Percentiles rank a stretch among this genome's conserved stretches.
These are phyloP conservation scores for Actinia equina DNA, from an alignment of 64 coral and sea anemone genomes.

Conservation along the genomic window DNA sequence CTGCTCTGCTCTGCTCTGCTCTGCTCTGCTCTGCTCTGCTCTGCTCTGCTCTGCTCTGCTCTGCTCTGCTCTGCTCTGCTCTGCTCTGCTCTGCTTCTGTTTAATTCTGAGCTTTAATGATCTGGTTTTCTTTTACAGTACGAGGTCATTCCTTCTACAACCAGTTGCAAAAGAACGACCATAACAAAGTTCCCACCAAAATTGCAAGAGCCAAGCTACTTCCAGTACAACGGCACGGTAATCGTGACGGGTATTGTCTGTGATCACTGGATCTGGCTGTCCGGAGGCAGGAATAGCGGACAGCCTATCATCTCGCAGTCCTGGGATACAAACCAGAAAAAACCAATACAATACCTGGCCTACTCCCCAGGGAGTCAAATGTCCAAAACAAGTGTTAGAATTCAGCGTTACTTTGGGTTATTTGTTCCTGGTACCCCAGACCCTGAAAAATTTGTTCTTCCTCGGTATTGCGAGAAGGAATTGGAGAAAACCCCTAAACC, in stretches of 20 bases:
- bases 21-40: too few relatives aligned
- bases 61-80: not conserved
- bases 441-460: not conserved
- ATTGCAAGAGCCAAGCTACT: not conserved
- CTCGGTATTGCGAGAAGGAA: not conserved
- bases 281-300: not conserved
- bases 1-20: too few relatives aligned
- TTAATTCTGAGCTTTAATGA: not conserved
- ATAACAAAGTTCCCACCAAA: not conserved
- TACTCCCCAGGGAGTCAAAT: not conserved
- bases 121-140: not conserved
- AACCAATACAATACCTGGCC: not conserved
- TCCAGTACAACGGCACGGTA: slow-evolving; percentile 13
- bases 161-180: not conserved
- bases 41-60: not conserved
- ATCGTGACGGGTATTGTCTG: not conserved
- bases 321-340: not conserved
- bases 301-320: not conserved
- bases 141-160: not conserved
- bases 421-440: not conserved
- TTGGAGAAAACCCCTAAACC: not conserved
- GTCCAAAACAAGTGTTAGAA: slow-evolving; percentile 1
- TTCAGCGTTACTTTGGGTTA: not conserved
- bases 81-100: not conserved
- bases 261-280: not conserved